phyloP scores from a whole-genome alignment of 2,797 vertebrate genomes.

The Podarcis lilfordi region DNA sequence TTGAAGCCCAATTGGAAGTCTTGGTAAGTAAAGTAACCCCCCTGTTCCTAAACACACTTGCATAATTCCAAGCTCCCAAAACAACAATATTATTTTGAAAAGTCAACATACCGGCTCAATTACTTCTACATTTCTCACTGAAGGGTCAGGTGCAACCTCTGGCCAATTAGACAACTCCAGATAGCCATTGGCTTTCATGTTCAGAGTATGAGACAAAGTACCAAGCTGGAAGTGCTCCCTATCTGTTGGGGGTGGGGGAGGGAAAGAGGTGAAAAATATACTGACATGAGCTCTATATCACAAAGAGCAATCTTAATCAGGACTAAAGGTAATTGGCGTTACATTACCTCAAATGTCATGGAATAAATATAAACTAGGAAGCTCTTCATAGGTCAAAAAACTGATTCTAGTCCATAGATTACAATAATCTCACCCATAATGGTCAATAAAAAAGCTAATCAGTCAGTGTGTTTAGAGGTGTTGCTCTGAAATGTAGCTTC shows the following conservation, averaged over 20 bases:
- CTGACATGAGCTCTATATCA: constrained; percentile 72
- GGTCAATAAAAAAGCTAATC: constrained; percentile 88
- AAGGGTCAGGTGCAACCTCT: constrained; percentile 88
- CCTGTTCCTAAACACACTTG: constrained; percentile 1
- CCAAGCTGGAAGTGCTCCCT: constrained; percentile 96
- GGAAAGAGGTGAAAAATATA: constrained; percentile 60
- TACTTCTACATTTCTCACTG: constrained; percentile 92
- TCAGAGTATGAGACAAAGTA: constrained; percentile 93
- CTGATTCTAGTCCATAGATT: constrained; percentile 87
- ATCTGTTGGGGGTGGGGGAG: constrained; percentile 79
- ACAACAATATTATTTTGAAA: constrained; percentile 45
- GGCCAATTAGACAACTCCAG: constrained; percentile 96
- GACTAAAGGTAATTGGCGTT: constrained; percentile 79
- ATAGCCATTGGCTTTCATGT: constrained; percentile 88
- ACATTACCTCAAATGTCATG: constrained; percentile 85
- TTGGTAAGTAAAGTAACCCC: not conserved
- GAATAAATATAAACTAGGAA: constrained; percentile 84
- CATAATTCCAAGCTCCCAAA: constrained; percentile 26
- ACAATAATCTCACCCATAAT: constrained; percentile 85
- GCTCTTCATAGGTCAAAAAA: constrained; percentile 84
- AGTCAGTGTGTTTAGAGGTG: constrained; percentile 87
- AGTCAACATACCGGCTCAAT: constrained; percentile 84
- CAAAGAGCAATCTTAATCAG: constrained; percentile 78
- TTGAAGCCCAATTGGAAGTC: not conserved
- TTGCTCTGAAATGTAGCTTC: constrained; percentile 87